A percentile compares a stretch with the other conserved stretches of the same genome.
These are phyloP conservation scores for Chiroxiphia lanceolata DNA, from an alignment of 2,797 vertebrate genomes.

Conservation along the genomic window DNA sequence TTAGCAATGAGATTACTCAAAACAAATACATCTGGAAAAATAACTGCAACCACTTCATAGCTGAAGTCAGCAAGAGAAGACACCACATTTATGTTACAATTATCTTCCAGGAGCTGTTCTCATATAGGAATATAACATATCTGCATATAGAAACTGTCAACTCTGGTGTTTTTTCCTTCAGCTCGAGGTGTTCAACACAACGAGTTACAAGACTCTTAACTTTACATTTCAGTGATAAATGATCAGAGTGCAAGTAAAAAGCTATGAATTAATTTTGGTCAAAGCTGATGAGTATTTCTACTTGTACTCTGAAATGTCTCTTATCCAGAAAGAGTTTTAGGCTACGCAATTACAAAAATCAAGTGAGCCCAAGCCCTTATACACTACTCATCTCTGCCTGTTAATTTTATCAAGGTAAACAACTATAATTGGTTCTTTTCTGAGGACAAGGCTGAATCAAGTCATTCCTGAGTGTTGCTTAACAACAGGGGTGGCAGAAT, in stretches of 20 bases:
- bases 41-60: background rate
- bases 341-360: background rate
- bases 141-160: background rate
- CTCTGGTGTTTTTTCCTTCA: background rate
- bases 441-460: background rate
- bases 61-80: background rate
- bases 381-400: background rate
- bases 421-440: background rate
- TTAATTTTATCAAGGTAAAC: background rate
- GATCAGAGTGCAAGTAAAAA: background rate
- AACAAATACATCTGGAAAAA: background rate
- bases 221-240: background rate
- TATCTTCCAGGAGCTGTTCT: background rate
- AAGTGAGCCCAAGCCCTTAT: background rate
- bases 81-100: background rate
- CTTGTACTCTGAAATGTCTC: background rate
- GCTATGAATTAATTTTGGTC: background rate
- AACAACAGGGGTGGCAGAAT: background rate
- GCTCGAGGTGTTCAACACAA: background rate
- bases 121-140: background rate
- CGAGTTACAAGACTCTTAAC: background rate
- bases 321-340: background rate
- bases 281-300: background rate
- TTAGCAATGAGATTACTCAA: background rate
- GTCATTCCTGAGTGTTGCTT: background rate